Evolutionary conservation across 1,140 invertebrate genomes (phyloP), one percentile per base, ranked within the genome.

Genomic region (Spodoptera litura): DNA sequence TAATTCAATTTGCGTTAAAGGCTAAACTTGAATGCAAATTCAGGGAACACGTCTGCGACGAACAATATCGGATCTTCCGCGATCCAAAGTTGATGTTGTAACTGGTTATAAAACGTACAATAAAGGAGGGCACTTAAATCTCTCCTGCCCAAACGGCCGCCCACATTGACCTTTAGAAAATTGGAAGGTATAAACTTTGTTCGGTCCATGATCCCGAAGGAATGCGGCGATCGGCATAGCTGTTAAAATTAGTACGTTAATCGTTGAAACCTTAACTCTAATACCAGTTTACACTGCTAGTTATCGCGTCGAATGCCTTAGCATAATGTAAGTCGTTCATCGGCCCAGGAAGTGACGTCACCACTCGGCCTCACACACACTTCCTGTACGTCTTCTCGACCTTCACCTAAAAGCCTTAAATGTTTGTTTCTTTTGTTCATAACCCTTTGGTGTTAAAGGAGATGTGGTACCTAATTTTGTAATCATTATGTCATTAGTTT

Each of bases 331-430:
- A 80, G 74, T 70, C 81, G 80, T 84, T 80, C 81, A 81, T 81
- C 76, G 77, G 80, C 82, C 56, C 83, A 82, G 89, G 89, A 90
- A 83, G 79, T 90, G 89, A 90, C 87, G 89, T 90, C 87, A 88
- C 53, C 35, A 49, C 53, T 15, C 49, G 83, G 81, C 85, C 84
- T 76, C 81, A 85, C 81, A 81, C 81, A 79, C 83, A 84, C 64
- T 85, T 88, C 86, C 85, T 85, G 81, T 85, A 83, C 84, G 81
- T 85, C 82, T 83, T 81, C 75, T 75, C 77, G 87, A 88, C 89
- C 89, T 90, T 90, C 87, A 90, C 89, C 89, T 83, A 88, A 85
- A 89, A 84, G 80, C 70, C 76, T 87, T 64, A 77, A n/a, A 68
- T 68, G 77, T 72, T 78, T 78, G 68, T 75, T 59, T 78, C 44